phyloP scores from a whole-genome alignment of 2,113 vertebrate genomes.

The Hiodon tergisus region DNA sequence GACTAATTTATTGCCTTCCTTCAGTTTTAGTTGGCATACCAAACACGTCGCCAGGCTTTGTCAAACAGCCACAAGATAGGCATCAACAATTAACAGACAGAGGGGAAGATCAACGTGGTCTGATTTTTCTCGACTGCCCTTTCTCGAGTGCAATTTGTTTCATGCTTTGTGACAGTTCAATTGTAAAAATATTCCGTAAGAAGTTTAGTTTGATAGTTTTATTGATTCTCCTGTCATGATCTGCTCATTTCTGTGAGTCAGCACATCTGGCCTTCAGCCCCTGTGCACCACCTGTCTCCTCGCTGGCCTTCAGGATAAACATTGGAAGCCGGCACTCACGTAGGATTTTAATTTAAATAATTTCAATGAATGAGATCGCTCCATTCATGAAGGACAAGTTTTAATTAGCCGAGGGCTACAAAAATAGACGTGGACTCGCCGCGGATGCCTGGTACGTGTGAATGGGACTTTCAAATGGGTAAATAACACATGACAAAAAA shows the following conservation, averaged over 20 bases:
- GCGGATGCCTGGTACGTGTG: neutral
- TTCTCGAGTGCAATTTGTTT: neutral
- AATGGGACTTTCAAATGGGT: neutral
- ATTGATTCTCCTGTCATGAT: neutral
- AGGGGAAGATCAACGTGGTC: constrained; percentile 8
- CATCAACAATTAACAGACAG: constrained; percentile 34
- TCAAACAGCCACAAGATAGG: constrained; percentile 27
- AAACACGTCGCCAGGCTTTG: constrained; percentile 16
- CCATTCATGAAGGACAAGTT: constrained; percentile 5
- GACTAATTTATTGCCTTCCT: constrained; percentile 29
- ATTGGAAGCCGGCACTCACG: neutral
- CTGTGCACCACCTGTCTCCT: neutral
- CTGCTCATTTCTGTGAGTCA: neutral
- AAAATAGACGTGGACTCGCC: neutral
- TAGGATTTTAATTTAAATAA: neutral
- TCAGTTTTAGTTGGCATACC: constrained; percentile 18
- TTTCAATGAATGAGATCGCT: neutral
- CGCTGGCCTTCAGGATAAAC: neutral
- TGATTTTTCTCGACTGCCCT: neutral
- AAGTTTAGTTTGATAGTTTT: too few relatives aligned
- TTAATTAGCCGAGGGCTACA: constrained; percentile 8
- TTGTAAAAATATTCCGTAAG: too few relatives aligned
- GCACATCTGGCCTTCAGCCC: neutral
- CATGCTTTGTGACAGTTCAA: neutral
- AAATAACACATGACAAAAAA: neutral